Conservation (phyloP, 2,797 vertebrate genomes). For the Ammospiza maritima region DNA sequence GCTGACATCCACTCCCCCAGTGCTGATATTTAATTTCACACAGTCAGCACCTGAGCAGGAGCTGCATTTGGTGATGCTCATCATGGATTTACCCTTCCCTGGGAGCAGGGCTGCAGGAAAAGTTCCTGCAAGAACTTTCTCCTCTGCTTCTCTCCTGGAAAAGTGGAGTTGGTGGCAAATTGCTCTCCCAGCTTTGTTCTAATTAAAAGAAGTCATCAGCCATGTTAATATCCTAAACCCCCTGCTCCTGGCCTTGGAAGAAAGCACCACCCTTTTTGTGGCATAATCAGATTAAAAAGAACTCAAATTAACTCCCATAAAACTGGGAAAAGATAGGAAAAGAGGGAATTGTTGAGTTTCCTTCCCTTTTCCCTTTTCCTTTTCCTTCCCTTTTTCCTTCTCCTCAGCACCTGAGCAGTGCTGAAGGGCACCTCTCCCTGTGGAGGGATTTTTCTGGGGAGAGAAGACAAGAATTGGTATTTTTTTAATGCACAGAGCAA, state of each 20-base stretch:
- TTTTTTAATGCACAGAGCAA: background rate
- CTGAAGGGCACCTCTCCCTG: background rate
- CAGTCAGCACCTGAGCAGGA: background rate
- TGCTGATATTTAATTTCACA: background rate
- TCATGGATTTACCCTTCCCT: background rate
- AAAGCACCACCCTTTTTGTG: background rate
- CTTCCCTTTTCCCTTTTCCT: too few relatives aligned
- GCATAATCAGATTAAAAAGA: background rate
- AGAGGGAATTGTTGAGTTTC: background rate
- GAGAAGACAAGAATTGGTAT: background rate
- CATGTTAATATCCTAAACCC: background rate
- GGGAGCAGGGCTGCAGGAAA: background rate
- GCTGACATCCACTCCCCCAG: background rate
- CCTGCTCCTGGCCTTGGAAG: background rate
- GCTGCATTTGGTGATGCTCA: background rate
- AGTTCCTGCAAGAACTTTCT: background rate
- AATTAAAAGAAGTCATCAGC: background rate
- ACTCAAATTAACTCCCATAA: background rate
- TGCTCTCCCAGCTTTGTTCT: background rate
- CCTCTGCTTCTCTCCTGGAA: background rate
- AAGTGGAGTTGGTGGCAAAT: background rate
- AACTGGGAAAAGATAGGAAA: background rate
- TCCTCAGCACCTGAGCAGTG: background rate
- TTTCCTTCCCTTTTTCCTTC: too few relatives aligned
- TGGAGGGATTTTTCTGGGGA: background rate